These are phyloP conservation scores for Cettia cetti DNA, from an alignment of 2,113 vertebrate genomes.

Conservation along the genomic window DNA sequence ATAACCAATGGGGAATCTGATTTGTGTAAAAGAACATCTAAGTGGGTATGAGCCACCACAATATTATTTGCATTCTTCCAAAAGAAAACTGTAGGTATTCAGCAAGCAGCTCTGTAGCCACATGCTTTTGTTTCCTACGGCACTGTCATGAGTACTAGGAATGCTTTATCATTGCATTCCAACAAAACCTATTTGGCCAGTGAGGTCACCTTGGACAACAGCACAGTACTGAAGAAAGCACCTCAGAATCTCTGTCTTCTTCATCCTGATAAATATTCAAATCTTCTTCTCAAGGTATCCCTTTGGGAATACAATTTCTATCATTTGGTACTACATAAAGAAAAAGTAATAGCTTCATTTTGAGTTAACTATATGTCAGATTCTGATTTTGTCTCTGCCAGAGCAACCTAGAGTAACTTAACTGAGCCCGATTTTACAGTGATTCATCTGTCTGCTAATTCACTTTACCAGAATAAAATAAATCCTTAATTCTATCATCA, in stretches of 20 bases:
- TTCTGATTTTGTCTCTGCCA: neutral
- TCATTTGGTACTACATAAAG: neutral
- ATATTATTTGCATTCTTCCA: neutral
- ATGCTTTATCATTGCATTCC: neutral
- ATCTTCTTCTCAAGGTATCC: neutral
- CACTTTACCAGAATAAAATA: neutral
- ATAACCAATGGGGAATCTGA: neutral
- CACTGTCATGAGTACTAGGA: neutral
- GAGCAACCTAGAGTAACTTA: neutral
- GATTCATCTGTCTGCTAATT: neutral
- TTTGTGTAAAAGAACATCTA: neutral
- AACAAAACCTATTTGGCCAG: neutral
- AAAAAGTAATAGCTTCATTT: neutral
- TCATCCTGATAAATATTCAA: neutral
- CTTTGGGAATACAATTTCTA: neutral
- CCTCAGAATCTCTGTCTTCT: neutral
- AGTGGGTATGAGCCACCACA: neutral
- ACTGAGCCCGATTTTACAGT: neutral
- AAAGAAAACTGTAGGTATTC: neutral
- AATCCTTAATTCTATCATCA: neutral
- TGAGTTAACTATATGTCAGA: neutral
- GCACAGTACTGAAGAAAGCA: neutral
- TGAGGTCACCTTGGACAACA: neutral
- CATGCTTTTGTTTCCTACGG: neutral
- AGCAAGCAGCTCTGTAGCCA: neutral